Percentiles rank a stretch among this genome's conserved stretches.
Conservation (phyloP, 2,888 invertebrate genomes). For the Teinopalpus imperialis region DNA sequence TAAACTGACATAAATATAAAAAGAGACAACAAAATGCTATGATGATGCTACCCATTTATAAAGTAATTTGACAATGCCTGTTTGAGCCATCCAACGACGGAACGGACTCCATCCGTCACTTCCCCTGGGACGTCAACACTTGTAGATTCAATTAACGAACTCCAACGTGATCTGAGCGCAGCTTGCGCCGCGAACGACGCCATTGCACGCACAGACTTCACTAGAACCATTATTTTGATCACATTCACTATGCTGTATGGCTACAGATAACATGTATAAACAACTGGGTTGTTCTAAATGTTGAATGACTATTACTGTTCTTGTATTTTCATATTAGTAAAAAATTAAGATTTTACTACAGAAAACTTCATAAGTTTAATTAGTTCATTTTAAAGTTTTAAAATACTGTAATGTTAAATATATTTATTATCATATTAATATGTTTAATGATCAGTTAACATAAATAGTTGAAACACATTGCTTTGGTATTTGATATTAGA, state of each 20-base stretch:
- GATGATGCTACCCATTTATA: conserved; percentile 12
- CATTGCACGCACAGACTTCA: conserved; percentile 71
- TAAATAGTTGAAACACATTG: too few species aligned
- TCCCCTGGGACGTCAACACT: conserved; percentile 84
- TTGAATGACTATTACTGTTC: too few species aligned
- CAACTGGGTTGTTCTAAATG: too few species aligned
- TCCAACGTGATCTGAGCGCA: conserved; percentile 87
- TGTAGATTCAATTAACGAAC: conserved; percentile 87
- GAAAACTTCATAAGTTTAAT: too few species aligned
- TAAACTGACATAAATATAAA: too few species aligned
- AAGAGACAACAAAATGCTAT: neutral
- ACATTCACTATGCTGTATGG: conserved; percentile 2
- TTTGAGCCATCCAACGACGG: conserved; percentile 92
- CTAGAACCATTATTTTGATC: conserved; percentile 55
- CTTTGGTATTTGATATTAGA: too few species aligned
- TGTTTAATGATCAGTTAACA: too few species aligned
- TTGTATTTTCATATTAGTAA: too few species aligned
- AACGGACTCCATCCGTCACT: conserved; percentile 87
- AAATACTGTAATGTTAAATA: too few species aligned
- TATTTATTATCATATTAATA: too few species aligned
- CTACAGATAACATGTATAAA: neutral
- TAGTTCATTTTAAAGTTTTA: too few species aligned
- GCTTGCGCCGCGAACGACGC: conserved; percentile 87
- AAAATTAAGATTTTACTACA: too few species aligned
- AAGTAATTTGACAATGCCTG: conserved; percentile 80